Evolutionary conservation across 2,888 invertebrate species (phyloP), one percentile per base, ranked within the genome.

Genomic region (Netelia melanura): DNA sequence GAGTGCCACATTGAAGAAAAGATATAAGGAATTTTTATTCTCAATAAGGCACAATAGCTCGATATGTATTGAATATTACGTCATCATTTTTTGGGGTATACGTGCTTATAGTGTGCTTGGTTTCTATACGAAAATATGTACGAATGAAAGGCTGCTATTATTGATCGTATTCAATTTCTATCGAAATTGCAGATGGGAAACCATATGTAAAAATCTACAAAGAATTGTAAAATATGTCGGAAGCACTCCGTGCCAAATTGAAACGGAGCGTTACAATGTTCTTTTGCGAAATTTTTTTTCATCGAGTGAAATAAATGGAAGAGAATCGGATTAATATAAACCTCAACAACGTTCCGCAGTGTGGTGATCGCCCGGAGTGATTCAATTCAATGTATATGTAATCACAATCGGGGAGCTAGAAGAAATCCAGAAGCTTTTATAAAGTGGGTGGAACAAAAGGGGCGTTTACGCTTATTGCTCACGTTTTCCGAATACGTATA

Each of bases 381-480:
- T 54, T 9, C 75, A 64, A 56, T 76, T 56, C 17, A 67, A 65
- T n/a, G 43, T 56, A 23, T 76, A 65, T 23, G 76, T 67, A 76
- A 76, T 67, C 61, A 78, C 61, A 80, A 43, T 30, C 21, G 21
- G n/a, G 23, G 76, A 9, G 30, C 56, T 38, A 52, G 44, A 44
- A 81, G 52, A 75, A 70, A 48, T 8, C 68, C 81, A 70, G 68
- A 70, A 81, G 54, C 70, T 56, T 43, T 38, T 52, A 75, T 54
- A 67, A 70, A 62, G 75, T 81, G 62, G 75, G 75, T 62, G 81
- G 68, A 75, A 68, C 68, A 43, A 48, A 62, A 48, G 58, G 75
- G 81, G 43, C 75, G 75, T 81, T 23, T 52, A 58, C 23, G 67
- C 61, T 21, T 56, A 17, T 48, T 54, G 17, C 48, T 48, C 48